Conservation (phyloP, 2,888 invertebrate genomes). For the Sinopyrophorus schimmeli region DNA sequence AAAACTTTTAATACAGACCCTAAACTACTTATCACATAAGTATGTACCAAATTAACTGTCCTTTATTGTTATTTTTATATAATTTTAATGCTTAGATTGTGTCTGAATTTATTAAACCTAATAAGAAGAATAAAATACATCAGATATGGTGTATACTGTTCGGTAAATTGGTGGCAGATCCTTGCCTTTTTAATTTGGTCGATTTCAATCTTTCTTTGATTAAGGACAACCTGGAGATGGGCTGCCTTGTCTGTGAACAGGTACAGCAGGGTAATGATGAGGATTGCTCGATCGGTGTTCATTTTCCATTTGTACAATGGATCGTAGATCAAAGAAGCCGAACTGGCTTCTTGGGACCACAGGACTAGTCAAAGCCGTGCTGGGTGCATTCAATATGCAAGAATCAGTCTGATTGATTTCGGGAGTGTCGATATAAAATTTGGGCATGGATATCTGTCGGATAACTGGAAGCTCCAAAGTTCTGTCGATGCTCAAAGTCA, state of each 20-base stretch:
- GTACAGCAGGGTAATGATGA: conserved; percentile 8
- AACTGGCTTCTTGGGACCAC: conserved; percentile 40
- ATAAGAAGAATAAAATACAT: neutral
- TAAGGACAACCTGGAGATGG: conserved; percentile 14
- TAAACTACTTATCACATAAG: no score
- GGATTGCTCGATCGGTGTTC: conserved; percentile 26
- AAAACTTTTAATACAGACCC: no score
- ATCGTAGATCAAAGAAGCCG: conserved; percentile 49
- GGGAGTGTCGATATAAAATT: conserved; percentile 54
- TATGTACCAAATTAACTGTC: no score
- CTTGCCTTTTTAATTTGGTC: conserved; percentile 22
- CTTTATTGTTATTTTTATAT: no score
- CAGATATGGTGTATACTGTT: conserved; percentile 30
- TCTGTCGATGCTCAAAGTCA: conserved; percentile 46
- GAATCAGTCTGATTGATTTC: conserved; percentile 48
- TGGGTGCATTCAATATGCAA: conserved; percentile 41
- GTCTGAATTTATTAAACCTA: neutral
- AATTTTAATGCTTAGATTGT: no score
- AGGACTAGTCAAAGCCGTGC: conserved; percentile 48
- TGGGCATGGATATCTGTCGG: conserved; percentile 53
- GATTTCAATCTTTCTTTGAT: conserved; percentile 27
- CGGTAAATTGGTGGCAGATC: conserved; percentile 25
- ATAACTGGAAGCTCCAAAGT: conserved; percentile 50
- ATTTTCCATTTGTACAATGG: conserved; percentile 54
- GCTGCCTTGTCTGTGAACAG: conserved; percentile 25